These are phyloP conservation scores for Drosophila buzzatii DNA, from an alignment of 2,888 invertebrate species.

Conservation along the genomic window DNA sequence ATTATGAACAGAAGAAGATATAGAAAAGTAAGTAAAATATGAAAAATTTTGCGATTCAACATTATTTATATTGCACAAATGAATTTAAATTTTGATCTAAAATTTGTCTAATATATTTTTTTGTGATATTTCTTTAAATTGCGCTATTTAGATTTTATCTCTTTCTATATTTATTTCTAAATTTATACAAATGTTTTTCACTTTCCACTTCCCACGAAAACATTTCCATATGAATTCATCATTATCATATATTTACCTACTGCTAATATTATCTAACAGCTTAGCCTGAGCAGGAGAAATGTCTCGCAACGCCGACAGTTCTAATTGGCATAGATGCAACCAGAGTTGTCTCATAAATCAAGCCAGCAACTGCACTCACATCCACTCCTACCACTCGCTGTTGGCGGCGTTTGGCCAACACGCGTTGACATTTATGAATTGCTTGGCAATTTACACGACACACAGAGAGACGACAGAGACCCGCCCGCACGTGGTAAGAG, in stretches of 20 bases:
- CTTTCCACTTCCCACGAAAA: not conserved
- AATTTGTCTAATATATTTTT: too few relatives aligned
- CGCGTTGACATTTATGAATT: constrained; percentile 82
- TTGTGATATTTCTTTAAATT: too few relatives aligned
- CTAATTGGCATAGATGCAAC: constrained; percentile 42
- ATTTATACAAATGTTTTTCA: not conserved
- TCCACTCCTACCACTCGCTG: not conserved
- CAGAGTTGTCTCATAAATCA: constrained; percentile 52
- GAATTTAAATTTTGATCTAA: too few relatives aligned
- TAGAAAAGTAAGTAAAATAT: too few relatives aligned
- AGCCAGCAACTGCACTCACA: constrained; percentile 8
- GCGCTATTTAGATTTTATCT: too few relatives aligned
- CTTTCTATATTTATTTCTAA: not conserved
- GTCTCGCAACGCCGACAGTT: constrained; percentile 6
- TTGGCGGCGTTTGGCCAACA: constrained; percentile 27
- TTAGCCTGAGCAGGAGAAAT: not conserved
- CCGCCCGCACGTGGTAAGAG: constrained; percentile 64
- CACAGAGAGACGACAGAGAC: constrained; percentile 44
- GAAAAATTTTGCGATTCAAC: too few relatives aligned
- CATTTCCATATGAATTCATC: not conserved
- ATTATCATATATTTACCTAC: not conserved
- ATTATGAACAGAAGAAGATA: too few relatives aligned
- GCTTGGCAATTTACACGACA: constrained; percentile 79
- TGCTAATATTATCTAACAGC: not conserved
- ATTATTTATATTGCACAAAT: too few relatives aligned